Percentiles rank a stretch among this genome's conserved stretches.
Conservation (phyloP, 2,113 vertebrate genomes). For the Cololabis saira region DNA sequence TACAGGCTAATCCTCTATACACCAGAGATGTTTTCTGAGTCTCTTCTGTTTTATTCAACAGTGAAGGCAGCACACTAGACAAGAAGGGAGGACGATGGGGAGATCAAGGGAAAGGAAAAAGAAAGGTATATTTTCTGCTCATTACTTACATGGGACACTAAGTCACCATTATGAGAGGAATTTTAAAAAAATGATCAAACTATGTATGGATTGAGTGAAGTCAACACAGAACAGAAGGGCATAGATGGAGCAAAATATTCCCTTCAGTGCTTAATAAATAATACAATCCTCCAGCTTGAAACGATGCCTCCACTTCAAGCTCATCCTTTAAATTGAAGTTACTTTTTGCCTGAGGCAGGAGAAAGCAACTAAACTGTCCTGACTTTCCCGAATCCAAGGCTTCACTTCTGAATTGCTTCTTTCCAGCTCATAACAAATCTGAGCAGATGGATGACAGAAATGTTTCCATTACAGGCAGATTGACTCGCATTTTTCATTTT, state of each 20-base stretch:
- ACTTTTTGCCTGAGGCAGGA: conserved; percentile 36
- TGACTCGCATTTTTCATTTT: conserved; percentile 70
- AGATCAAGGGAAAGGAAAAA: neutral
- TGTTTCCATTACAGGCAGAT: conserved; percentile 45
- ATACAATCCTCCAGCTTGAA: conserved; percentile 43
- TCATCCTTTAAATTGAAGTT: conserved; percentile 43
- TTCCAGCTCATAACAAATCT: conserved; percentile 38
- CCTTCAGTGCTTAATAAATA: conserved; percentile 52
- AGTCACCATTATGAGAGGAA: neutral
- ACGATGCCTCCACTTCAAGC: conserved; percentile 41
- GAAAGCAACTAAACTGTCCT: conserved; percentile 24
- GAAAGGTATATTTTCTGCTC: conserved; percentile 19
- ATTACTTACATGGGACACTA: conserved; percentile 20
- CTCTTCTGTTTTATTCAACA: conserved; percentile 52
- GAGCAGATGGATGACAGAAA: conserved; percentile 52
- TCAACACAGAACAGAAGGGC: conserved; percentile 26
- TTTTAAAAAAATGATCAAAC: neutral
- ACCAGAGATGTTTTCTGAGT: conserved; percentile 40
- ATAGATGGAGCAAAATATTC: conserved; percentile 29
- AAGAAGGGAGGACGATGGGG: conserved; percentile 2
- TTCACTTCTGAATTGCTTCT: conserved; percentile 20
- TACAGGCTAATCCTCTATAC: conserved; percentile 13
- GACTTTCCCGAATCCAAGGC: conserved; percentile 13
- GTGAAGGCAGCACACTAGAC: neutral
- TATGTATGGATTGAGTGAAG: conserved; percentile 14